Evolutionary conservation across 2,888 invertebrate genomes (phyloP), one percentile per base, ranked within the genome.

Genomic region (Zaprionus obscuricornis): DNA sequence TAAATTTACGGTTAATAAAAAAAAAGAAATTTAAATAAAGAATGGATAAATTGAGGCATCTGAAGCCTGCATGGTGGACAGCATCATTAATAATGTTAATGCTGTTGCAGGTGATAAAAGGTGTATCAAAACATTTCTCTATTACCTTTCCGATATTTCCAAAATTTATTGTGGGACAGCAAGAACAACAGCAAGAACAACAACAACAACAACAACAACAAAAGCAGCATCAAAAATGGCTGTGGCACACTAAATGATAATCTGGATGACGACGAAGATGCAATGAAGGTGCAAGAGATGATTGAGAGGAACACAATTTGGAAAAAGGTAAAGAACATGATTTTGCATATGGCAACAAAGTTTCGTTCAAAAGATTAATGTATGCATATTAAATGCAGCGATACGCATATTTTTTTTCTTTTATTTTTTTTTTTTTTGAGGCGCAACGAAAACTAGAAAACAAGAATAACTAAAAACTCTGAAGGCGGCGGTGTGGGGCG

Each of bases 31-130:
- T n/a, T n/a, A n/a, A n/a, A n/a, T n/a, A n/a, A n/a, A n/a, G n/a
- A n/a, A 72, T 74, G 74, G 74, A 74, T 29, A 50, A 46, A 17
- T 72, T 72, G 11, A 70, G 33, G 42, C 29, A 56, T 20, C 16
- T 66, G 1, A 66, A 43, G 10, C 71, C 72, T 11, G 10, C 26
- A 0, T 73, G 72, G 72, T 73, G 71, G 51, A 71, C 59, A 8
- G 42, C 54, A n/a, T 58, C 70, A 0, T 10, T 74, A 3, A 24
- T 70, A 3, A 33, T 66, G 1, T 13, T 75, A 1, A 71, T 66
- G 71, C 2, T 63, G 7, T 3, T 57, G 3, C 33, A 58, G 1
- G 22, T 73, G 33, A 39, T 63, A n/a, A 51, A 26, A 22, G 69
- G 73, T 0, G 8, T 17, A 5, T 7, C 31, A 31, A 3, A 10